These are phyloP conservation scores for Drosophila pseudotakahashii DNA, from an alignment of 2,888 invertebrate genomes.

Conservation along the genomic window DNA sequence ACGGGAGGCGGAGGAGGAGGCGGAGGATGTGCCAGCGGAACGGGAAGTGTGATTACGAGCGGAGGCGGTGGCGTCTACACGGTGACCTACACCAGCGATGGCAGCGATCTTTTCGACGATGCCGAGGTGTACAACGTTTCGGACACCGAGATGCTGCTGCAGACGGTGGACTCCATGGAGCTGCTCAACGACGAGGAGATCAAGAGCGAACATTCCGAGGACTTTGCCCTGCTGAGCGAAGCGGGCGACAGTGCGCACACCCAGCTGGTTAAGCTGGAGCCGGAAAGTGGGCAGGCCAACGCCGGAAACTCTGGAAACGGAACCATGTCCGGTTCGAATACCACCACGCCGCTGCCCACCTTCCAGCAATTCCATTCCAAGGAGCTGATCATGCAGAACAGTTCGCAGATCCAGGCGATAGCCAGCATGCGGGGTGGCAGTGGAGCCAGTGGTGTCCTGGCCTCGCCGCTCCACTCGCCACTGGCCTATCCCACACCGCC, in stretches of 20 bases:
- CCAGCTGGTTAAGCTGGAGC: constrained; percentile 66
- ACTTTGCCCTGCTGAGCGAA: constrained; percentile 66
- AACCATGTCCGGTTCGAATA: constrained; percentile 41
- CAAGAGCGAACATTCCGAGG: constrained; percentile 79
- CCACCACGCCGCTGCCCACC: constrained; percentile 91
- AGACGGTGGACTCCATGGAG: constrained; percentile 88
- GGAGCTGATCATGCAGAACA: constrained; percentile 84
- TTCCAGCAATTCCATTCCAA: constrained; percentile 91
- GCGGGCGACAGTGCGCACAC: constrained; percentile 45
- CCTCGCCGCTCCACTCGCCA: constrained; percentile 88
- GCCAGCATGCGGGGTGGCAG: constrained; percentile 82
- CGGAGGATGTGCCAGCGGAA: constrained; percentile 83
- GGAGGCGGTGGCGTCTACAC: constrained; percentile 87
- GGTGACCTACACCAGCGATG: constrained; percentile 86
- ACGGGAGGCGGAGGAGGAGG: constrained; percentile 84
- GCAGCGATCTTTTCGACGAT: constrained; percentile 86
- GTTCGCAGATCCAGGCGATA: constrained; percentile 78
- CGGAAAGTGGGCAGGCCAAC: constrained; percentile 39
- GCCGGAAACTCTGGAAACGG: constrained; percentile 39
- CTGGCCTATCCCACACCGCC: constrained; percentile 94
- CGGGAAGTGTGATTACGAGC: constrained; percentile 39
- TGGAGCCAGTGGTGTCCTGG: constrained; percentile 84
- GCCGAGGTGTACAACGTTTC: constrained; percentile 92
- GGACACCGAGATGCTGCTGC: constrained; percentile 88
- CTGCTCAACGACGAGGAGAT: constrained; percentile 87